Evolutionary conservation across 2,113 vertebrate genomes (phyloP), one percentile per base, ranked within the genome.

Genomic region (Chaetorhynchus papuensis): DNA sequence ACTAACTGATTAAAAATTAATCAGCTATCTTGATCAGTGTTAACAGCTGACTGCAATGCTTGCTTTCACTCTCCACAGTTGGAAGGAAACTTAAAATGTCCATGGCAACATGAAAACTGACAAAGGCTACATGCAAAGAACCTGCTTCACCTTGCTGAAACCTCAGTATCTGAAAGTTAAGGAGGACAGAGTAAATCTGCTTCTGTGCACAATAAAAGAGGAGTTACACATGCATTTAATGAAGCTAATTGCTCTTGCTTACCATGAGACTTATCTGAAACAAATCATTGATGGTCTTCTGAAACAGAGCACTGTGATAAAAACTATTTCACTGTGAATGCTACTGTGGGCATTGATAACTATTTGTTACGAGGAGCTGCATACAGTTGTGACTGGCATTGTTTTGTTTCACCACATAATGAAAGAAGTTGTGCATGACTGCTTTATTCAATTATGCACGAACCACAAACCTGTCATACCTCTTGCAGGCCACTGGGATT

Each of bases 1-100:
- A 94, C 39, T 96, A 91, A 94, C 74, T 37, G 76, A 89, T 87
- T 87, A 96, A 95, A 89, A 96, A 87, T 83, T 79, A 66, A 96
- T 90, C 61, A 76, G 52, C 71, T 81, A 53, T 39, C 61, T 72
- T 64, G n/a, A 94, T 93, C 61, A 92, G 44, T 39, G 56, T 37
- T 88, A 88, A 69, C 24, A 83, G 50, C 52, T 87, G 80, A 90
- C 49, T 80, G 76, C 60, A 92, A 56, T 11, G 41, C 30, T 33
- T 61, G 27, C 59, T 93, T 83, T 92, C 69, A 37, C 11, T 93
- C 74, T 95, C 72, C 35, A 33, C 19, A 61, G 37, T 4, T 37
- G 54, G 45, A 87, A 74, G 30, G 18, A 69, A 77, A 72, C 10
- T 84, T 27, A 64, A 54, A 47, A 23, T 9, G 35, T 22, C 22